Percentiles rank a stretch among this genome's conserved stretches.
Evolutionary conservation across 2,797 vertebrate genomes (phyloP).

Genomic region (Pangasius mekongensis): DNA sequence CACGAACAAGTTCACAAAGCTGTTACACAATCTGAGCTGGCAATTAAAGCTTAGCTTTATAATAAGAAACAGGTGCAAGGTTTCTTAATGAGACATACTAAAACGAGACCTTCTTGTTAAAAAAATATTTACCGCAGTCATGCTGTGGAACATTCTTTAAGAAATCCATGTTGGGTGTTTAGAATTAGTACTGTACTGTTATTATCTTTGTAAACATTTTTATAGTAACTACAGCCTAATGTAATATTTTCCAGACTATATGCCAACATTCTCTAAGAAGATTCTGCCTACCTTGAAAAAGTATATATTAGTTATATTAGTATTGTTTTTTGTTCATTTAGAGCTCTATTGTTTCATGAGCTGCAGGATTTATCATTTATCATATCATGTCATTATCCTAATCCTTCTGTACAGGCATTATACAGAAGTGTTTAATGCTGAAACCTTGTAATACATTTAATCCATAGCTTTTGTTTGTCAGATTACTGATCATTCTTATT

Average conservation of each 20-base stretch:
- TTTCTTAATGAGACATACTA: neutral
- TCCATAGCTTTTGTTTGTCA: neutral
- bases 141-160: neutral
- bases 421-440: neutral
- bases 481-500: neutral
- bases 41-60: neutral
- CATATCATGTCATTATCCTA: neutral
- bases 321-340: neutral
- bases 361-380: neutral
- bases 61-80: slow-evolving; percentile 31
- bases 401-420: neutral
- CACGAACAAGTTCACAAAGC: neutral
- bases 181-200: neutral
- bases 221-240: neutral
- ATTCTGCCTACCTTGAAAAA: neutral
- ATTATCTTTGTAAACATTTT: slow-evolving; percentile 5
- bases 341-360: neutral
- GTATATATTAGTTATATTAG: neutral
- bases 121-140: neutral
- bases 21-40: slow-evolving; percentile 5
- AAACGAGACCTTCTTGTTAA: slow-evolving; percentile 2
- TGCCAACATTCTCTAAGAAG: neutral
- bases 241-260: neutral
- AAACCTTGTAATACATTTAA: neutral
- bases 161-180: neutral